Percentiles rank a stretch among this genome's conserved stretches.
phyloP scores from a whole-genome alignment of 2,888 invertebrate species.

The Seladonia tumulorum region DNA sequence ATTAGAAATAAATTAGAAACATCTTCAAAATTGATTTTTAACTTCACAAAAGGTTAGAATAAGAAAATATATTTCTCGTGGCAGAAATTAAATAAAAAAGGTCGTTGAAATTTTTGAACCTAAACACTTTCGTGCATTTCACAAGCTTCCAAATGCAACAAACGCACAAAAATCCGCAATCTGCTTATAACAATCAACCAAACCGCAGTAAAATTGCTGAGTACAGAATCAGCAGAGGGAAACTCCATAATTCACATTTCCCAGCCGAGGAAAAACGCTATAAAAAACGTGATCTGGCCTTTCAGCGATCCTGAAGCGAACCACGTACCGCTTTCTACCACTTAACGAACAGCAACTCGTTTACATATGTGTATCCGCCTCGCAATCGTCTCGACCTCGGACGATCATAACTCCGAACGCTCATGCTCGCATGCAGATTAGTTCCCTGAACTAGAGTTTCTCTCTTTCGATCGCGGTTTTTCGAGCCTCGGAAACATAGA shows the following conservation, averaged over 20 bases:
- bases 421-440: neutral
- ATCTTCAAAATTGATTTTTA: no score
- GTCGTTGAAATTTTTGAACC: no score
- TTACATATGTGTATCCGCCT: slow-evolving; percentile 9
- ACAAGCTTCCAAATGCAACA: neutral
- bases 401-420: slow-evolving; percentile 5
- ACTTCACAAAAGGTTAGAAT: no score
- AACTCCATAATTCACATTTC: neutral
- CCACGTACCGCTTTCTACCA: slow-evolving; percentile 34
- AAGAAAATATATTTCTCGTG: no score
- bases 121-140: no score
- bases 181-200: neutral
- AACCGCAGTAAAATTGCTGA: neutral
- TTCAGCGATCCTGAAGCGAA: neutral
- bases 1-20: no score
- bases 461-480: neutral
- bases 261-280: slow-evolving; percentile 9
- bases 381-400: slow-evolving; percentile 6
- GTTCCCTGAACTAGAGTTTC: slow-evolving; percentile 14
- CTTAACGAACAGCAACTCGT: slow-evolving; percentile 25
- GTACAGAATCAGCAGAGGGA: neutral
- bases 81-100: no score
- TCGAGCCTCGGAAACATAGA: neutral
- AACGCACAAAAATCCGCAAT: neutral
- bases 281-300: neutral